Conservation (phyloP, 2,888 invertebrate species). For the Drosophila pseudotakahashii region DNA sequence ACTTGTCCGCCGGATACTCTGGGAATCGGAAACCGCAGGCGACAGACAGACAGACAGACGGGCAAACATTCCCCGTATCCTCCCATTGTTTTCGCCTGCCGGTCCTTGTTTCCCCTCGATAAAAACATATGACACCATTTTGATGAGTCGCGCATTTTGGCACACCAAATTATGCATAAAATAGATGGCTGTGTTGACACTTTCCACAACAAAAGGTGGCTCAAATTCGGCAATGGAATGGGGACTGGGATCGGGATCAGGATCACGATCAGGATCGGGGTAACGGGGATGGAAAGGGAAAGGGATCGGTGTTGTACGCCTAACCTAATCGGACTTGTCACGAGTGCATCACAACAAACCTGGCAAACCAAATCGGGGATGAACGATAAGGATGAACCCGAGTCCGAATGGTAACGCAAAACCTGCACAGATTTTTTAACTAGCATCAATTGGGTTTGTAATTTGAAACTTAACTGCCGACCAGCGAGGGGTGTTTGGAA, state of each 20-base stretch:
- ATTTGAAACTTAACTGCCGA: slow-evolving; percentile 50
- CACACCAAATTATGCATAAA: slow-evolving; percentile 65
- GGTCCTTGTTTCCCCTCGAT: slow-evolving; percentile 38
- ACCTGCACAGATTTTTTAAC: slow-evolving; percentile 52
- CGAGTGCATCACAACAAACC: slow-evolving; percentile 64
- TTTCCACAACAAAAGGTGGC: slow-evolving; percentile 8
- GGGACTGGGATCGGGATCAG: not conserved
- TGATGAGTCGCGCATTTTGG: slow-evolving; percentile 53
- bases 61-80: no score
- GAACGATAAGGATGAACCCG: slow-evolving; percentile 20
- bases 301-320: not conserved
- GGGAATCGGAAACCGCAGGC: slow-evolving; percentile 9
- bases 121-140: slow-evolving; percentile 74
- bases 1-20: not conserved
- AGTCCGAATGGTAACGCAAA: slow-evolving; percentile 37
- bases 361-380: slow-evolving; percentile 6
- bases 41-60: not conserved
- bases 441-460: slow-evolving; percentile 68
- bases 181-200: slow-evolving; percentile 66
- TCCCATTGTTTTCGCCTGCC: not conserved
- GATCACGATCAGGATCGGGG: no score
- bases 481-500: slow-evolving; percentile 16
- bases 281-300: not conserved
- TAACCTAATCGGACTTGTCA: slow-evolving; percentile 71
- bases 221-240: not conserved